Conservation (phyloP, 2,888 invertebrate genomes). For the Patella pellucida region DNA sequence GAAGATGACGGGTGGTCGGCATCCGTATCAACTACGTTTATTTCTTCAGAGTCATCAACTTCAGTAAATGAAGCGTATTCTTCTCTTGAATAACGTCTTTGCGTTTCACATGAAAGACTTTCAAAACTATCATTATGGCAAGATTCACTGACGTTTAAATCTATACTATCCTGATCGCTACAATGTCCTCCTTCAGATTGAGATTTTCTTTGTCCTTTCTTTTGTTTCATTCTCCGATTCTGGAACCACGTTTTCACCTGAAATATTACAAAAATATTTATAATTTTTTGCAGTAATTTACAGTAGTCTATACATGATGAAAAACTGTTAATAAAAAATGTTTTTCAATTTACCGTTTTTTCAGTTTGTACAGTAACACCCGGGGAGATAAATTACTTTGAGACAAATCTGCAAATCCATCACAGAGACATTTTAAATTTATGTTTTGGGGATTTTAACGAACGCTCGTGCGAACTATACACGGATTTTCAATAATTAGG, state of each 20-base stretch:
- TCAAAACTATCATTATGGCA: conserved; percentile 32
- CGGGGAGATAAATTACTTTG: too few relatives aligned
- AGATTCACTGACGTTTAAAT: conserved; percentile 13
- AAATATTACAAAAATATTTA: conserved; percentile 25
- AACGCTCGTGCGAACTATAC: too few relatives aligned
- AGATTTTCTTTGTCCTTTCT: conserved; percentile 67
- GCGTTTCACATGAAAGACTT: conserved; percentile 20
- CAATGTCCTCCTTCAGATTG: conserved; percentile 42
- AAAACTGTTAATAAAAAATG: too few relatives aligned
- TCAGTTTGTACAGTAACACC: too few relatives aligned
- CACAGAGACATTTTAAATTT: too few relatives aligned
- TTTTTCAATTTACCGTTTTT: too few relatives aligned
- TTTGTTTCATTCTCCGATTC: conserved; percentile 87
- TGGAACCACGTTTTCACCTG: conserved; percentile 99
- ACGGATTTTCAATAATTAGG: too few relatives aligned
- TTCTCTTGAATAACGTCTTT: conserved; percentile 35
- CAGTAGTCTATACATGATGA: too few relatives aligned
- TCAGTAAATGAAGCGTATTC: conserved; percentile 25
- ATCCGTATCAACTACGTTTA: conserved; percentile 61
- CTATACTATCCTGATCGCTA: conserved; percentile 9
- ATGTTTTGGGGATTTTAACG: too few relatives aligned
- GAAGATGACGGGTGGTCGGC: conserved; percentile 10
- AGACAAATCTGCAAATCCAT: too few relatives aligned
- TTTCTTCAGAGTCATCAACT: conserved; percentile 49
- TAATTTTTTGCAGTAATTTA: too few relatives aligned